Evolutionary conservation across 1,140 invertebrate species (phyloP).

Genomic region (Anoplolepis gracilipes): DNA sequence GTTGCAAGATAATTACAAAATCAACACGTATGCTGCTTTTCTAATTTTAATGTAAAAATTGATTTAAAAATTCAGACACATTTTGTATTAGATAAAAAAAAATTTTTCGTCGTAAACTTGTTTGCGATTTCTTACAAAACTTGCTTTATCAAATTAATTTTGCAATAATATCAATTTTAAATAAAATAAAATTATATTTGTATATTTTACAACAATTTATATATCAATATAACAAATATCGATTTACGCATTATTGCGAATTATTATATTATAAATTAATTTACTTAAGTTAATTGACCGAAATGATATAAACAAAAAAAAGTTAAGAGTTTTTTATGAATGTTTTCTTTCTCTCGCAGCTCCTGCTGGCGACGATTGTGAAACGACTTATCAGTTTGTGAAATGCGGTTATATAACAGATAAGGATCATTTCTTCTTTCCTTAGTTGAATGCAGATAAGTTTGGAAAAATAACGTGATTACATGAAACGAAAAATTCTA

Average conservation of each 20-base stretch:
- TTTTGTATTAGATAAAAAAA: too few relatives aligned
- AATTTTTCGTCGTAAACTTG: not conserved
- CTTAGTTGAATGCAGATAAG: not conserved
- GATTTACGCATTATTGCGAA: too few relatives aligned
- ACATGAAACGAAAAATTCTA: not conserved
- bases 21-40: not conserved
- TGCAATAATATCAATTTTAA: too few relatives aligned
- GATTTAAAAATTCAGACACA: too few relatives aligned
- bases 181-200: not conserved
- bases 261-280: too few relatives aligned
- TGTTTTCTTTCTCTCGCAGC: slow-evolving; percentile 18
- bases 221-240: too few relatives aligned
- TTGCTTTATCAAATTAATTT: too few relatives aligned
- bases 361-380: slow-evolving; percentile 45
- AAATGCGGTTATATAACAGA: slow-evolving; percentile 58
- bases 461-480: not conserved
- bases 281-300: not conserved
- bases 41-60: too few relatives aligned
- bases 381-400: slow-evolving; percentile 43
- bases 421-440: slow-evolving; percentile 63
- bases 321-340: not conserved
- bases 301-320: not conserved
- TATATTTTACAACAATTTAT: too few relatives aligned
- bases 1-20: not conserved
- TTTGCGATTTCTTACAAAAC: not conserved